phyloP scores from a whole-genome alignment of 2,113 vertebrate genomes.

The Oreocharis arfaki region DNA sequence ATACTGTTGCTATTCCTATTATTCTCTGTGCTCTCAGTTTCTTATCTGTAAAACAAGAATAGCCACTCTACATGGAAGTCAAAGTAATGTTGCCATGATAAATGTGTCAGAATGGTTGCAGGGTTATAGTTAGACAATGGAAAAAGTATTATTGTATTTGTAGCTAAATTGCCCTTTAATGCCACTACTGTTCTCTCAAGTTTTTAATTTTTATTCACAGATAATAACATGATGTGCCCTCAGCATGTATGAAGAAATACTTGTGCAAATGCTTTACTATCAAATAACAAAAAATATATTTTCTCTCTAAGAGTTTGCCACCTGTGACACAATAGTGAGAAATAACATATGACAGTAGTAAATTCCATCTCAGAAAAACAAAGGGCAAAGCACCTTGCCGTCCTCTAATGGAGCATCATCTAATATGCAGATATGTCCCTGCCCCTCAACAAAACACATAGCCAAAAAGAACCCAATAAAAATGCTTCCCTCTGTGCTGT shows the following conservation, averaged over 20 bases:
- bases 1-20: not conserved
- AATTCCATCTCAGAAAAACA: not conserved
- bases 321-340: not conserved
- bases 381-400: not conserved
- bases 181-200: not conserved
- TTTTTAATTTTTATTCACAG: not conserved
- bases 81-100: not conserved
- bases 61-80: not conserved
- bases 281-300: not conserved
- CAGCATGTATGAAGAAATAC: not conserved
- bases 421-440: not conserved
- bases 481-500: not conserved
- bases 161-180: not conserved
- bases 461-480: rapidly evolving
- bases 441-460: not conserved
- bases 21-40: not conserved
- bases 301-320: not conserved
- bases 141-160: not conserved
- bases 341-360: not conserved
- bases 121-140: not conserved
- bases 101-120: not conserved
- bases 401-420: not conserved
- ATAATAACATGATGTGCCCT: not conserved
- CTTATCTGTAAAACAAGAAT: not conserved
- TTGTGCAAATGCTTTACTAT: not conserved